phyloP scores from a whole-genome alignment of 2,888 invertebrate species.

The Lymantria dispar region DNA sequence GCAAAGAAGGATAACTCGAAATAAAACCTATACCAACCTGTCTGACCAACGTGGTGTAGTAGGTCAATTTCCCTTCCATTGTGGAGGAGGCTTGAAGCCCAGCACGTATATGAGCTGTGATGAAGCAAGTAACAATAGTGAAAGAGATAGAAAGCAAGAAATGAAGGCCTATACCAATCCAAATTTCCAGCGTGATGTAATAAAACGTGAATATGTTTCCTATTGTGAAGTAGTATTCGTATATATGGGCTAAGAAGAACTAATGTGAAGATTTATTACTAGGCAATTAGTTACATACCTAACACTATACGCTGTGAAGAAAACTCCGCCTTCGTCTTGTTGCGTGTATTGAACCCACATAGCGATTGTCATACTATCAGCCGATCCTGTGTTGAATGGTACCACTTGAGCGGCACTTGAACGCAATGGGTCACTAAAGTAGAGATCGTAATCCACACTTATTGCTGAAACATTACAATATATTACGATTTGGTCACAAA shows the following conservation, averaged over 20 bases:
- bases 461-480: conserved; percentile 86
- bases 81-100: no score
- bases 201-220: background rate
- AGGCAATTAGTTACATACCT: conserved; percentile 74
- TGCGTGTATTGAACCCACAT: conserved; percentile 98
- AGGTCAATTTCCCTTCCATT: no score
- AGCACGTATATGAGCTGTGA: no score
- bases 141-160: no score
- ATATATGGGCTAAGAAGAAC: background rate
- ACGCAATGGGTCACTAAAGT: conserved; percentile 95
- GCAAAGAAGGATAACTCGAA: no score
- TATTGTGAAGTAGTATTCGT: background rate
- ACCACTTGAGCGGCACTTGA: conserved; percentile 96
- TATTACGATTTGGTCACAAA: conserved; percentile 7
- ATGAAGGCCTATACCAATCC: no score
- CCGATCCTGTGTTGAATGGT: conserved; percentile 91
- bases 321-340: conserved; percentile 95
- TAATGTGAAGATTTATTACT: background rate
- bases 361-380: conserved; percentile 92
- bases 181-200: no score
- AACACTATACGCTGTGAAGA: conserved; percentile 96
- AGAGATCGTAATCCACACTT: conserved; percentile 98
- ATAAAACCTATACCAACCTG: no score
- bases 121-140: no score
- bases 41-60: no score